A percentile compares a stretch with the other conserved stretches of the same genome.
These are phyloP conservation scores for Lycopodina hypogea DNA, from an alignment of 37 sponge, comb jelly and placozoan genomes.

Conservation along the genomic window DNA sequence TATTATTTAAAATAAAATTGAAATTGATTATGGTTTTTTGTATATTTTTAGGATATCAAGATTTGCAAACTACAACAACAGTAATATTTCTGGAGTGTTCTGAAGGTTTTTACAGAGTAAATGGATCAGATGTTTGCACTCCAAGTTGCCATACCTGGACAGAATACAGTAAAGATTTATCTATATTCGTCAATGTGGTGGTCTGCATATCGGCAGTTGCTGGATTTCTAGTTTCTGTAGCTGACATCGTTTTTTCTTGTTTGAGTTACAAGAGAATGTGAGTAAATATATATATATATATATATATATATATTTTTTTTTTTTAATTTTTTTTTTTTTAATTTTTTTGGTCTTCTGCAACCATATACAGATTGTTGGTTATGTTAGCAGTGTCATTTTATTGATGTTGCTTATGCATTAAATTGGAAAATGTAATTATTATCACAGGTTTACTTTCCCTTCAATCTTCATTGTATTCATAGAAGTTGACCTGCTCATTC, in stretches of 20 bases:
- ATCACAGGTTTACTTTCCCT: conserved; percentile 29
- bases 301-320: background rate
- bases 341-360: no score
- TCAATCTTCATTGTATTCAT: conserved; percentile 33
- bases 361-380: no score
- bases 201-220: background rate
- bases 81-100: background rate
- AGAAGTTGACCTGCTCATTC: background rate
- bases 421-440: no score
- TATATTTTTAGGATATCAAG: background rate
- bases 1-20: no score
- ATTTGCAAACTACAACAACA: background rate
- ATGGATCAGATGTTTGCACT: background rate
- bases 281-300: background rate
- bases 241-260: conserved; percentile 18
- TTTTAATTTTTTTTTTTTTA: background rate
- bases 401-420: no score
- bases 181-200: background rate
- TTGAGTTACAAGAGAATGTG: conserved; percentile 27
- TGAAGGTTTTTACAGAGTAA: background rate
- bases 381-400: no score
- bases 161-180: background rate
- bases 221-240: conserved; percentile 17
- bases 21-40: no score
- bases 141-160: conserved; percentile 3